Base-by-base conservation (phyloP, 2,113 vertebrate species). In the Vanacampus margaritifer region DNA sequence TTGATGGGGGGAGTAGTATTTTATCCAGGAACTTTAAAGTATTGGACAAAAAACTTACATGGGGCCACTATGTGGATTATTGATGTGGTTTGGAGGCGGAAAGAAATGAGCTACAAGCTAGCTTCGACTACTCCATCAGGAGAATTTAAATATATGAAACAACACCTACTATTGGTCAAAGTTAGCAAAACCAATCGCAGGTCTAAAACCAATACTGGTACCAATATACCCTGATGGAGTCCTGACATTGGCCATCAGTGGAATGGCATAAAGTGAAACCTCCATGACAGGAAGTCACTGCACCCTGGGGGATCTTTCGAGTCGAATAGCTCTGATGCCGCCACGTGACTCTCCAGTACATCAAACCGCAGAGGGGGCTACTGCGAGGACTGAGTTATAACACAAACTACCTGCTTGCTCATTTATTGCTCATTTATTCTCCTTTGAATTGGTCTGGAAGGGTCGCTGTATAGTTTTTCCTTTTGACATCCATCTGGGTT, bases 401-500 rank as follows among this genome's bases (percentile, higher is more conserved):
- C 35, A 26, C 64, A 68, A 62, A 69, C 59, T 48, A 6, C 17
- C 48, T 10, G 64, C 77, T 82, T 32, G 23, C 21, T 48, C 75
- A 51, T 56, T 45, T 63, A 17, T 82, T 32, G 23, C 21, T 48
- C 75, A 51, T 56, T 45, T 63, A 17, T 64, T 41, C 13, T 1
- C 59, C 28, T 73, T 64, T 65, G 58, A 65, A 79, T 65, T 23
- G 6, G 54, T 70, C 66, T 72, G 21, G 58, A 54, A 61, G 36
- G 66, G 63, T 72, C 7, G 54, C 6, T 82, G 80, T 64, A n/a
- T 64, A 56, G 1, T 46, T 59, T 57, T 65, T 79, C 71, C 75
- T 74, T 66, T 59, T 74, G 59, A 64, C 65, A 66, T 69, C 76
- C 84, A 72, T 80, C 80, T 68, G 79, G 46, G 73, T 58, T 74